Evolutionary conservation across 1,140 invertebrate genomes (phyloP).

Genomic region (Penaeus chinensis): DNA sequence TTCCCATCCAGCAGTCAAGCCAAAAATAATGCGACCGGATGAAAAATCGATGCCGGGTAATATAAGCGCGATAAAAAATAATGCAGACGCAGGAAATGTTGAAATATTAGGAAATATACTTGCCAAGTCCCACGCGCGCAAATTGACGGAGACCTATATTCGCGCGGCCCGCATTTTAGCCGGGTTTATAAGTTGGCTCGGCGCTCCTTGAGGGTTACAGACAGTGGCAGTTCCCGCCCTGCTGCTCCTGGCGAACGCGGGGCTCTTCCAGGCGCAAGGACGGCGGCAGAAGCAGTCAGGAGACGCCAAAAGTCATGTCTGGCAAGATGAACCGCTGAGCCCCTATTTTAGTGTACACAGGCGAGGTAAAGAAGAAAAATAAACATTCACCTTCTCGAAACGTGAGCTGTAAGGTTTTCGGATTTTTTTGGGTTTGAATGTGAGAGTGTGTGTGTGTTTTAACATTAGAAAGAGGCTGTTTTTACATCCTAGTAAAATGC

Average conservation of each 20-base stretch:
- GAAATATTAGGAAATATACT: conserved; percentile 61
- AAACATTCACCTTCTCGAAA: conserved; percentile 47
- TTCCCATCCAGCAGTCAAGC: conserved; percentile 54
- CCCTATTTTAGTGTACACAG: conserved; percentile 50
- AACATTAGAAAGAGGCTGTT: conserved; percentile 20
- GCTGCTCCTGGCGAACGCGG: background rate
- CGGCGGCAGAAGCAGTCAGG: background rate
- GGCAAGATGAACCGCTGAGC: conserved; percentile 26
- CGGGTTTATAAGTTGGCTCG: conserved; percentile 35
- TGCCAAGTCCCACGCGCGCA: conserved; percentile 40
- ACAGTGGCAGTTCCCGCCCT: background rate
- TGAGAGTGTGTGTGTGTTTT: background rate
- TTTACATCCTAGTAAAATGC: conserved; percentile 28
- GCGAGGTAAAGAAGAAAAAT: conserved; percentile 53
- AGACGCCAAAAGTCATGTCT: background rate
- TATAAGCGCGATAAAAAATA: conserved; percentile 59
- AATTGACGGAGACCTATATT: conserved; percentile 43
- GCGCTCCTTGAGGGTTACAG: background rate
- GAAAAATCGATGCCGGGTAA: conserved; percentile 57
- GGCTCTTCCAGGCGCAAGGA: background rate
- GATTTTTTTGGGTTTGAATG: background rate
- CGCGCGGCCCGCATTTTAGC: conserved; percentile 31
- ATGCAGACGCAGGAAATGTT: conserved; percentile 56
- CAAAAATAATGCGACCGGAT: conserved; percentile 54
- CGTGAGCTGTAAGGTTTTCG: conserved; percentile 49